Evolutionary conservation across 2,888 invertebrate species (phyloP).

Genomic region (Yponomeuta sedellus): DNA sequence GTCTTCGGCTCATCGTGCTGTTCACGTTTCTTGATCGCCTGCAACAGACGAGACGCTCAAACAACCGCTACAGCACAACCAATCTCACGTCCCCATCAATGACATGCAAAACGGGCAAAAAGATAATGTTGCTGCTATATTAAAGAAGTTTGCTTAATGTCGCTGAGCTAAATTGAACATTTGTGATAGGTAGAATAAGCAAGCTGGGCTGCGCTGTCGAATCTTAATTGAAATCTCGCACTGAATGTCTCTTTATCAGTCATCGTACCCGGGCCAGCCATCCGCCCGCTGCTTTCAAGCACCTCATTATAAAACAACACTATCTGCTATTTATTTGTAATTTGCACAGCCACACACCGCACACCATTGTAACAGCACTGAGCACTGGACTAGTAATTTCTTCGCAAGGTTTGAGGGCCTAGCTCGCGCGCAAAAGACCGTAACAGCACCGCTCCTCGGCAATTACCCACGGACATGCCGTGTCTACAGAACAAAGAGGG

Average conservation of each 20-base stretch:
- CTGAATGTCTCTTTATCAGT: slow-evolving; percentile 56
- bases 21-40: slow-evolving; percentile 71
- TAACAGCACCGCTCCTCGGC: slow-evolving; percentile 66
- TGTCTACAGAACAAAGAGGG: slow-evolving; percentile 53
- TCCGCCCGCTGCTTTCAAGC: slow-evolving; percentile 70
- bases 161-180: slow-evolving; percentile 39
- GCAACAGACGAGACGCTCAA: slow-evolving; percentile 38
- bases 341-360: slow-evolving; percentile 49
- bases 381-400: neutral
- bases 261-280: slow-evolving; percentile 73
- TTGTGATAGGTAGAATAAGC: slow-evolving; percentile 46
- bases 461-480: slow-evolving; percentile 67
- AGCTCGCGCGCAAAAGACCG: slow-evolving; percentile 61
- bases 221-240: slow-evolving; percentile 69
- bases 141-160: slow-evolving; percentile 33
- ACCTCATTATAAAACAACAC: slow-evolving; percentile 66
- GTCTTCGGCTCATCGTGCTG: slow-evolving; percentile 53
- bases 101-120: slow-evolving; percentile 28
- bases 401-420: slow-evolving; percentile 52
- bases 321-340: slow-evolving; percentile 45
- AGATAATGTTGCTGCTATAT: neutral
- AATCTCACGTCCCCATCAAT: slow-evolving; percentile 3
- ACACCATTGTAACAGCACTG: slow-evolving; percentile 23
- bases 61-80: slow-evolving; percentile 23
- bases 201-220: slow-evolving; percentile 33